These are phyloP conservation scores for Xylocopa sonorina DNA, from an alignment of 1,140 invertebrate genomes.

Conservation along the genomic window DNA sequence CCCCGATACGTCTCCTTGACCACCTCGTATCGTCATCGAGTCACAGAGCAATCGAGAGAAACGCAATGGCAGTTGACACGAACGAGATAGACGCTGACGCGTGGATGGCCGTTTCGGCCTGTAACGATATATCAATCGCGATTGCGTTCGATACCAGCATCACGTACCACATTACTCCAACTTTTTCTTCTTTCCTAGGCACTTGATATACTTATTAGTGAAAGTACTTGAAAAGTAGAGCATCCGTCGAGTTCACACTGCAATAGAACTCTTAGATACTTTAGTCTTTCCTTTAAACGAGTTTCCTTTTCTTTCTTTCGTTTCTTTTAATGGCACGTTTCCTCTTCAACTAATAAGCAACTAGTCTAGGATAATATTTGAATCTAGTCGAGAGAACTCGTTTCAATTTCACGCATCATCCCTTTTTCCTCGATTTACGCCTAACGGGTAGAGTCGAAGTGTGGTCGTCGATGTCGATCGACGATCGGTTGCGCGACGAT, in stretches of 20 bases:
- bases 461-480: no score
- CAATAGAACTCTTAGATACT: constrained; percentile 61
- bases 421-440: not conserved
- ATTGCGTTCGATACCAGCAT: constrained; percentile 33
- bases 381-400: constrained; percentile 44
- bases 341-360: constrained; percentile 52
- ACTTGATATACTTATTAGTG: constrained; percentile 54
- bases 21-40: not conserved
- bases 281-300: constrained; percentile 55
- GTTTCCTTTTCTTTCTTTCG: no score
- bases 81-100: no score
- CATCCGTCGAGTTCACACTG: constrained; percentile 50
- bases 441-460: no score
- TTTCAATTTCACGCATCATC: constrained; percentile 18
- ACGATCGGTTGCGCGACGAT: constrained; percentile 55
- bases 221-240: constrained; percentile 60
- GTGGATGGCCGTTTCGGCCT: no score
- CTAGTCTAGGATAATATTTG: constrained; percentile 63
- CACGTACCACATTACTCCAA: constrained; percentile 54
- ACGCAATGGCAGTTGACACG: constrained; percentile 25
- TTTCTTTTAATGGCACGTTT: constrained; percentile 70
- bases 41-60: not conserved
- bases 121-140: constrained; percentile 20
- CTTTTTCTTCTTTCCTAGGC: constrained; percentile 63
- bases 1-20: constrained; percentile 1